These are phyloP conservation scores for Drosophila anceps DNA, from an alignment of 2,888 invertebrate genomes.

Conservation along the genomic window DNA sequence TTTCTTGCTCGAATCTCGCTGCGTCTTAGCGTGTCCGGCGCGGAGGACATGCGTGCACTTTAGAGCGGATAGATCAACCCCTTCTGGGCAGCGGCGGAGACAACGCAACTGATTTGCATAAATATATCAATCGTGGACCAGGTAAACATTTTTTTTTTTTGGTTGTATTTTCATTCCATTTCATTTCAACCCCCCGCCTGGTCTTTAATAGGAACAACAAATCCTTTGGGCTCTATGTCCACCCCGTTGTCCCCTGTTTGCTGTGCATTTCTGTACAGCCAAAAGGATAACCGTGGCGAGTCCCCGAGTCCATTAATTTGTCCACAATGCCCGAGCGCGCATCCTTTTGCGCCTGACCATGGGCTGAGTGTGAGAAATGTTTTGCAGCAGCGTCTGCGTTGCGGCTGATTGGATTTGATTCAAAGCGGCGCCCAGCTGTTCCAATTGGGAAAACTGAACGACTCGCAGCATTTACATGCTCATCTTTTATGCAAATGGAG, in stretches of 20 bases:
- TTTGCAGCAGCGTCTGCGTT: constrained; percentile 19
- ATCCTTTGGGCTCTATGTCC: constrained; percentile 43
- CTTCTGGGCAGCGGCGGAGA: constrained; percentile 56
- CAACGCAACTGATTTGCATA: constrained; percentile 47
- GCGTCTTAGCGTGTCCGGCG: constrained; percentile 55
- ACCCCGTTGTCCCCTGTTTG: constrained; percentile 10
- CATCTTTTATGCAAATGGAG: constrained; percentile 74
- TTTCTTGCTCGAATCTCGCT: constrained; percentile 55
- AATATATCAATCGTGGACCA: constrained; percentile 38
- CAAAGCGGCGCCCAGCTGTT: constrained; percentile 33
- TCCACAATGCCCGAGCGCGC: constrained; percentile 57
- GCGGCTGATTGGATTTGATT: constrained; percentile 35
- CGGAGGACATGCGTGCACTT: constrained; percentile 32
- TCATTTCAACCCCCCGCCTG: constrained; percentile 60
- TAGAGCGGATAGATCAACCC: constrained; percentile 48
- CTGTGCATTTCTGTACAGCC: constrained; percentile 39
- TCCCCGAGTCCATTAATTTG: constrained; percentile 69
- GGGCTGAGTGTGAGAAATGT: constrained; percentile 33
- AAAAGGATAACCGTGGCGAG: constrained; percentile 42
- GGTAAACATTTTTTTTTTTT: constrained; percentile 15
- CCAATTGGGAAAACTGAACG: constrained; percentile 56
- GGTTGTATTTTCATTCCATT: not conserved
- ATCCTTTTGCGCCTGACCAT: constrained; percentile 62
- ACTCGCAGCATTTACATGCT: constrained; percentile 69
- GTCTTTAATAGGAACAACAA: constrained; percentile 51